Base-by-base conservation (phyloP, 2,888 invertebrate species). In the Drosophila mimica region DNA sequence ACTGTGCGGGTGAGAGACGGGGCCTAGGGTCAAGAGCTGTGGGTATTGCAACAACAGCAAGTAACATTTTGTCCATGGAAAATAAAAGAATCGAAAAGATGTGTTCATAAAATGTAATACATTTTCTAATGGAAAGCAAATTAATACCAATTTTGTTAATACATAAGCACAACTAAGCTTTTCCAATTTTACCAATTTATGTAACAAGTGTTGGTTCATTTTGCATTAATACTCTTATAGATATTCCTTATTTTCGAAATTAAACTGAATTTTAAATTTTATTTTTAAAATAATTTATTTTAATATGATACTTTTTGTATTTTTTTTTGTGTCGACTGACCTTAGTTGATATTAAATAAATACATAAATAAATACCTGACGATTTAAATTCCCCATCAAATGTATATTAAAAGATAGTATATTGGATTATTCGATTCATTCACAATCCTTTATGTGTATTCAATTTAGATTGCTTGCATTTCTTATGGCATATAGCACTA, bases 81-180 rank as follows among this genome's bases (percentile, higher is more conserved):
- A 86, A 86, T 81, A 73, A 88, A 71, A 70, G 68, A 81, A 81
- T 75, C 70, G 77, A 63, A 70, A 81, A 75, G 76, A 71, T 58
- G 66, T 65, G 36, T 62, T 58, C 46, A 70, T 40, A 64, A 54
- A 68, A 66, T 74, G 52, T 72, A 62, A 67, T 56, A 54, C 48
- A 61, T 11, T 20, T 30, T 43, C 49, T 38, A 59, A 56, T 66
- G 15, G 36, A n/a, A 52, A 28, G 9, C 11, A 8, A 36, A 30
- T 30, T 30, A 17, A 20, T 5, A n/a, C 15, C 15, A 48, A 15
- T 48, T 48, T 8, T 8, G 20, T 20, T 46, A 25, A 25, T 25
- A 25, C 25, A 25, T 15, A 25, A 46, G 8, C 25, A 46, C 1
- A 46, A 25, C 25, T n/a, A 25, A 15, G 7, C 7, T 15, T 25